A percentile compares a stretch with the other conserved stretches of the same genome.
Conservation (phyloP, 2,888 invertebrate species). For the Halictus quadricinctus region DNA sequence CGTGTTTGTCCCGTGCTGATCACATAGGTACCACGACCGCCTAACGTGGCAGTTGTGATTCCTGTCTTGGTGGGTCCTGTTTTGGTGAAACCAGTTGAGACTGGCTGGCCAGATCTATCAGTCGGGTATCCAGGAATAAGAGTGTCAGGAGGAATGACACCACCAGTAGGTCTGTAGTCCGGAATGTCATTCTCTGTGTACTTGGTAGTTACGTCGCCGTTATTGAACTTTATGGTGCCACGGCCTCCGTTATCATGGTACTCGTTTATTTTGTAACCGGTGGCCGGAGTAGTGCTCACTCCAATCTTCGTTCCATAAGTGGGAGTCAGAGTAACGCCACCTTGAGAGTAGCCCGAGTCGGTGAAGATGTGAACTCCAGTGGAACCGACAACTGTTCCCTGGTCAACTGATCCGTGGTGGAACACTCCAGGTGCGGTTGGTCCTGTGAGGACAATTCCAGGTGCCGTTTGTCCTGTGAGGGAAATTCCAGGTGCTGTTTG, state of each 20-base stretch:
- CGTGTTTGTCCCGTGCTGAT: constrained; percentile 68
- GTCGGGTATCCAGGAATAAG: constrained; percentile 73
- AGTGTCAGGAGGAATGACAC: constrained; percentile 76
- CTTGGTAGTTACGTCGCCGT: constrained; percentile 74
- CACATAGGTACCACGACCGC: constrained; percentile 78
- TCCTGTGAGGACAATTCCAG: constrained; percentile 61
- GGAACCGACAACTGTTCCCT: constrained; percentile 54
- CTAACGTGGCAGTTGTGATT: constrained; percentile 76
- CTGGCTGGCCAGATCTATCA: constrained; percentile 52
- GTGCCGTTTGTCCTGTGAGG: constrained; percentile 64
- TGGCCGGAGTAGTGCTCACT: constrained; percentile 25
- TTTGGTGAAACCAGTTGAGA: constrained; percentile 77
- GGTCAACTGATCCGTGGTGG: constrained; percentile 49
- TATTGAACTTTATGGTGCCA: constrained; percentile 75
- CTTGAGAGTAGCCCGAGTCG: constrained; percentile 32
- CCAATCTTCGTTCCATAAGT: constrained; percentile 30
- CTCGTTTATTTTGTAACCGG: constrained; percentile 74
- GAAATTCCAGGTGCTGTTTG: constrained; percentile 62
- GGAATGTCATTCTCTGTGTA: constrained; percentile 76
- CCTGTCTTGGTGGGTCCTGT: constrained; percentile 79
- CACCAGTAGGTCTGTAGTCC: constrained; percentile 76
- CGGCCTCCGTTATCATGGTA: constrained; percentile 76
- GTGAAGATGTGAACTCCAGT: constrained; percentile 31
- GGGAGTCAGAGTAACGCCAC: not conserved
- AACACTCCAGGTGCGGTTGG: constrained; percentile 63